Conservation (phyloP, 2,888 invertebrate genomes). For the Heteropelma amictum region DNA sequence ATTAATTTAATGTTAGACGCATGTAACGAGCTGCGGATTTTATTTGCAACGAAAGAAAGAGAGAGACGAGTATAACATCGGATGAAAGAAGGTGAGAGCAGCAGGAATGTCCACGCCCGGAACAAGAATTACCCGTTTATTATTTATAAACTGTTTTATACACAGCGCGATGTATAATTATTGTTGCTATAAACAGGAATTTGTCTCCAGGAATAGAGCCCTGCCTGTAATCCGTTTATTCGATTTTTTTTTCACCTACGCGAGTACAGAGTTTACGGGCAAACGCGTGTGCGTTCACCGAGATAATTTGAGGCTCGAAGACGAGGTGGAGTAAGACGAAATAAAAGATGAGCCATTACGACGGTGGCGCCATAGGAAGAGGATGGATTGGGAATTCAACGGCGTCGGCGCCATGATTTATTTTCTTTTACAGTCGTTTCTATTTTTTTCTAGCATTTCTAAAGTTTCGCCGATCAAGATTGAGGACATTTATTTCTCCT, state of each 20-base stretch:
- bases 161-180: slow-evolving; percentile 47
- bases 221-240: not conserved
- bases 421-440: slow-evolving; percentile 37
- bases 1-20: not conserved
- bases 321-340: slow-evolving; percentile 25
- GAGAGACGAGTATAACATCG: no score
- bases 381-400: slow-evolving; percentile 14
- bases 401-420: slow-evolving; percentile 47
- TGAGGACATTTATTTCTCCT: not conserved
- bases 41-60: slow-evolving; percentile 17
- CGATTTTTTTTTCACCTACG: not conserved
- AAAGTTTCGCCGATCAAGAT: no score
- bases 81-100: no score
- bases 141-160: slow-evolving; percentile 47
- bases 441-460: slow-evolving; percentile 20
- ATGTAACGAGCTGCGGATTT: not conserved
- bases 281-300: not conserved
- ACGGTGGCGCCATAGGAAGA: not conserved
- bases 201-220: slow-evolving; percentile 48
- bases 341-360: not conserved
- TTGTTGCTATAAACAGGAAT: slow-evolving; percentile 41
- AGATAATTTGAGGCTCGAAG: slow-evolving; percentile 24
- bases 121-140: slow-evolving; percentile 52
- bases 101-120: slow-evolving; percentile 35
- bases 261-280: not conserved